Evolutionary conservation across 2,113 vertebrate genomes (phyloP), one percentile per base, ranked within the genome.

Genomic region (Brevimyrus niger): DNA sequence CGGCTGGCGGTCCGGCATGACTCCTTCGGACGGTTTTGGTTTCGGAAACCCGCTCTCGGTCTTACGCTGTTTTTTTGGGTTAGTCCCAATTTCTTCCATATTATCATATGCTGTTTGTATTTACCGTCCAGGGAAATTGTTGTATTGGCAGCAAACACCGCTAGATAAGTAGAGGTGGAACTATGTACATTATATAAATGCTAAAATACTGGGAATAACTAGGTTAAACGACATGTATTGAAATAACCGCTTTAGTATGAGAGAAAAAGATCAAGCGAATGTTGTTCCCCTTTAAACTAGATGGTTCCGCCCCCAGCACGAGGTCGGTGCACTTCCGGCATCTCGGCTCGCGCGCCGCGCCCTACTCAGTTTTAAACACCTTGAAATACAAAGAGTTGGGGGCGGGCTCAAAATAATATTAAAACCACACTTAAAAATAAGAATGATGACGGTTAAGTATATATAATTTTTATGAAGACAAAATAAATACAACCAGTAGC

Each of bases 221-320:
- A 3, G 9, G n/a, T 48, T 86, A 86, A 86, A 50, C 38, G 27
- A 46, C 48, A 47, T 47, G 6, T 47, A 1, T 27, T 50, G 11
- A 86, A 86, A 84, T 84, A 11, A 17, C 42, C 42, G 3, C 21
- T n/a, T 51, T 19, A 27, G 8, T n/a, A 19, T 21, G 50, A 87
- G 17, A 35, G 13, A 38, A 35, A 87, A 31, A 87, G 42, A n/a
- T n/a, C 21, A 19, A 10, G 38, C 9, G 38, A 42, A 31, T 31
- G 13, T n/a, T 80, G 31, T 46, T 27, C 84, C 17, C 53, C 89
- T 89, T 89, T 86, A 89, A 89, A 76, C 9, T 48, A 48, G 23
- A 47, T 19, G 47, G 82, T 27, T 69, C 83, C 82, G 82, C 89
- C 83, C 89, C 31, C 58, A 31, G 35, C 89, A 86, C 89, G 89